A percentile compares a stretch with the other conserved stretches of the same genome.
Conservation (phyloP, 1,140 invertebrate genomes). For the Ips typographus region DNA sequence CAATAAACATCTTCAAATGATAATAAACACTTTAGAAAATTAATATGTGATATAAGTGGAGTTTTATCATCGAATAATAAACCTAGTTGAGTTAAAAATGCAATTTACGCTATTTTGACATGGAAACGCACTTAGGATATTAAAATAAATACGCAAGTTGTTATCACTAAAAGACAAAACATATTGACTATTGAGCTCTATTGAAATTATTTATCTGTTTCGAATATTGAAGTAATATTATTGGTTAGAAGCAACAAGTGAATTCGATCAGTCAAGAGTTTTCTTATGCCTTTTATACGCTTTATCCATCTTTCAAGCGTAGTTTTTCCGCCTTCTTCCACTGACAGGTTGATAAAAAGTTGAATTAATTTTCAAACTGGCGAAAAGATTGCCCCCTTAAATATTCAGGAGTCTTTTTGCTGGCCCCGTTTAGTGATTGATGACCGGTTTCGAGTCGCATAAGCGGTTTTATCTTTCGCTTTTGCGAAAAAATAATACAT, state of each 20-base stretch:
- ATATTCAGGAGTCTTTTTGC: slow-evolving; percentile 15
- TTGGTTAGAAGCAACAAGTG: neutral
- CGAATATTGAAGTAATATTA: neutral
- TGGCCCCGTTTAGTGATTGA: slow-evolving; percentile 8
- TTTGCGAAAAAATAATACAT: neutral
- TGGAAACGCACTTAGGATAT: too few species aligned
- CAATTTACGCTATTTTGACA: too few species aligned
- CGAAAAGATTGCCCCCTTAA: slow-evolving; percentile 27
- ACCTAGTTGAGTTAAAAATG: too few species aligned
- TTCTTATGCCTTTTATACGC: neutral
- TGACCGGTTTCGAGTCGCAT: slow-evolving; percentile 1
- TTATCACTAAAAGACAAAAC: too few species aligned
- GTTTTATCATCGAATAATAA: too few species aligned
- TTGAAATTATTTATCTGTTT: too few species aligned
- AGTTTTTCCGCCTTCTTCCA: slow-evolving; percentile 2
- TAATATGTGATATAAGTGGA: too few species aligned
- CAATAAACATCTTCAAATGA: too few species aligned
- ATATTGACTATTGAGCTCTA: too few species aligned
- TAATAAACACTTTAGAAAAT: too few species aligned
- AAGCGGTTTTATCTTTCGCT: neutral
- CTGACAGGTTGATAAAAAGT: slow-evolving; percentile 32
- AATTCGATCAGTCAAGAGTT: neutral
- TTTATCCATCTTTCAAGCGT: slow-evolving; percentile 20
- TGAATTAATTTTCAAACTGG: slow-evolving; percentile 24
- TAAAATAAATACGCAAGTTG: too few species aligned